Base-by-base conservation (phyloP, 2,888 invertebrate genomes). In the Hedychridium roseum region DNA sequence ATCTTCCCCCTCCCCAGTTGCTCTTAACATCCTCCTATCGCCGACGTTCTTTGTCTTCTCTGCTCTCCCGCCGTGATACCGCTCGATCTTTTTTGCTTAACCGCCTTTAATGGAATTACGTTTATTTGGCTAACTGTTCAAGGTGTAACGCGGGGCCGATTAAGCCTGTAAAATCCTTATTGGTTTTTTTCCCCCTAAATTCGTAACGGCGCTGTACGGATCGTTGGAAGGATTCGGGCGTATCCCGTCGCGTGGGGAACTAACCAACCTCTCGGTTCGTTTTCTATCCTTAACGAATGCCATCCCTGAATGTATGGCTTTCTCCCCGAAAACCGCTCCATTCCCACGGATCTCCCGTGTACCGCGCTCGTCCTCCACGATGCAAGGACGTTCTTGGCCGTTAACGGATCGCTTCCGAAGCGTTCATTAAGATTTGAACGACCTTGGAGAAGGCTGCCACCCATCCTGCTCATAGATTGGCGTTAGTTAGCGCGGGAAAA, bases 361-460 rank as follows among this genome's bases (percentile, higher is more conserved):
- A 36, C n/a, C n/a, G 15, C n/a, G 7, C 2, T 42, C 11, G 40
- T 42, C 38, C 36, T 50, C 45, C 17, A 30, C 14, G 16, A 9
- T 37, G 42, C 43, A 49, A 45, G 31, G 34, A 48, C 38, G 15
- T 30, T 30, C 30, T 4, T 30, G 30, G 35, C 37, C 50, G 38
- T 34, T 47, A 50, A 50, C 44, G 43, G 54, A 32, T 42, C 45
- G 43, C 49, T 57, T 60, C 52, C 48, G 44, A 36, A 18, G 50
- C 50, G 39, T 60, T 51, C 57, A 53, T 58, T 52, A 57, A 42
- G 47, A 40, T 47, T 50, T 54, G 50, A 28, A 16, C 43, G 64
- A 14, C 66, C 65, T 66, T 66, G 61, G 30, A 36, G 16, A 37
- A 39, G 32, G 30, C 49, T 43, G 31, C 44, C 11, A 21, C 21